These are phyloP conservation scores for Arnoldichthys spilopterus DNA, from an alignment of 2,797 vertebrate species.

Conservation along the genomic window DNA sequence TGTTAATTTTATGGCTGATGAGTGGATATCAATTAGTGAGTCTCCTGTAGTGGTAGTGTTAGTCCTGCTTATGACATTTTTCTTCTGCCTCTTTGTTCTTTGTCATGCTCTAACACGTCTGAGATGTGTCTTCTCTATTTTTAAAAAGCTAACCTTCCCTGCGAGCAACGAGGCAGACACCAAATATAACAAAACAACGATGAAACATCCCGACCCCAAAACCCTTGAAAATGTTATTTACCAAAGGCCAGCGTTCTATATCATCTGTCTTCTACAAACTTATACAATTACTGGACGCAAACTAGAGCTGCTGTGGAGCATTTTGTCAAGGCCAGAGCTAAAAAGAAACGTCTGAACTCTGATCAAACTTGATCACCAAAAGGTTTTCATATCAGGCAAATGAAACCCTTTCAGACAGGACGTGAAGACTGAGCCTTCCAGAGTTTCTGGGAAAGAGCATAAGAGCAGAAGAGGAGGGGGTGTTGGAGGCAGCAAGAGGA, in stretches of 20 bases:
- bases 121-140: not conserved
- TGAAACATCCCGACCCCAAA: not conserved
- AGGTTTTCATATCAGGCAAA: not conserved
- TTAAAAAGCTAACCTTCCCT: not conserved
- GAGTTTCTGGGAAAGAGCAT: not conserved
- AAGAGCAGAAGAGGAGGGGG: not conserved
- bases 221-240: conserved; percentile 3
- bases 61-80: not conserved
- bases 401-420: not conserved
- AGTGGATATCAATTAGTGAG: too few species aligned
- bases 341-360: not conserved
- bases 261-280: not conserved
- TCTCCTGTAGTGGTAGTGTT: not conserved
- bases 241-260: not conserved
- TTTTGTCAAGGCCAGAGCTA: not conserved
- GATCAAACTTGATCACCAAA: not conserved
- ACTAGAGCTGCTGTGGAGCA: not conserved
- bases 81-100: not conserved
- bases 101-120: not conserved
- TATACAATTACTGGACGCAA: not conserved
- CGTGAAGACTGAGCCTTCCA: not conserved
- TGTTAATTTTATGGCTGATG: too few species aligned
- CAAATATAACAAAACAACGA: not conserved
- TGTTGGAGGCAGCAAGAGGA: not conserved
- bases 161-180: not conserved